Evolutionary conservation across 92 coral and sea anemone species (phyloP), one percentile per base, ranked within the genome.

Genomic region (Phymanthus crucifer): DNA sequence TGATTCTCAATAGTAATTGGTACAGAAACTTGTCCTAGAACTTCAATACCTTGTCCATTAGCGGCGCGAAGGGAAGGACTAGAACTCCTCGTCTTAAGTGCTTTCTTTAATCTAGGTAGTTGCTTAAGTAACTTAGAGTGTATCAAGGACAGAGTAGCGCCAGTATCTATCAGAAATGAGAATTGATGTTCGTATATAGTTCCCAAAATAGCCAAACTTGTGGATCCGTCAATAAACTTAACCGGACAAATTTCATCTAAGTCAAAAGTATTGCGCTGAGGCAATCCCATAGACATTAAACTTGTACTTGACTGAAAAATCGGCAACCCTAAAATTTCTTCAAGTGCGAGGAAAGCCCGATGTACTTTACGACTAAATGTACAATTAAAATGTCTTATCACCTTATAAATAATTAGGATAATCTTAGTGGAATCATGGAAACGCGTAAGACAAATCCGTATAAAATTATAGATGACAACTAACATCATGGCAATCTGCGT

Each of bases 171-270:
- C 64, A 73, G 27, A 73, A 43, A 73, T 14, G 78, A 45, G 47
- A 21, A 73, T 19, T 6, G 5, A 2, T 40, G 32, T 12, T 66
- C 78, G 34, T 40, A 73, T 45, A 73, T 73, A 18, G 3, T 3
- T 73, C 61, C 78, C 32, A 16, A 19, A 9, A 73, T 27, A 2
- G 17, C 2, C 27, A 34, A 46, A 73, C 61, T 43, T 17, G 78
- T 1, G 13, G 18, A 1, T 3, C 58, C 35, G 14, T 73, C 78
- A 11, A 12, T 46, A 14, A 73, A 73, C 27, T 26, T 50, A 43
- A 73, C 61, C 14, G 78, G 78, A 45, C 64, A 43, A 21, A 73
- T 16, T 8, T 73, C 78, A 46, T 73, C 78, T 73, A 73, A 73
- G 10, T 73, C 78, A 43, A 23, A n/a, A 43, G 18, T 34, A 23